Percentiles rank a stretch among this genome's conserved stretches.
Conservation (phyloP, 2,113 vertebrate species). For the Muscicapa adusta region DNA sequence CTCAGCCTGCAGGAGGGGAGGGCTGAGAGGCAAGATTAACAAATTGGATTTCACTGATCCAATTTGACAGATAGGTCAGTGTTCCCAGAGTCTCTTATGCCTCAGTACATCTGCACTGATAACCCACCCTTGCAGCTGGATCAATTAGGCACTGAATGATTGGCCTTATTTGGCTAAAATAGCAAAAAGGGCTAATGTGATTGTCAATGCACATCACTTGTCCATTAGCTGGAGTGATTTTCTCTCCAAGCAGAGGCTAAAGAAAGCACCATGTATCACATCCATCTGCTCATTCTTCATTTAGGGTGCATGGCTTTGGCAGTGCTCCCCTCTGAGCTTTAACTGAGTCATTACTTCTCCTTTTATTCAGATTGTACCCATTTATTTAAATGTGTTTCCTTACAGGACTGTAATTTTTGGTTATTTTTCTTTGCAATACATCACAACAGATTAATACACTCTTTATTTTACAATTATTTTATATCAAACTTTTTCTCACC, state of each 20-base stretch:
- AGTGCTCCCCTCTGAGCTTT: not conserved
- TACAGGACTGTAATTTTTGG: not conserved
- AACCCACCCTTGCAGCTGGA: slow-evolving; percentile 12
- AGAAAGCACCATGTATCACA: not conserved
- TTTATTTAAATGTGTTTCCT: not conserved
- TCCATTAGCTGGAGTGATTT: slow-evolving; percentile 26
- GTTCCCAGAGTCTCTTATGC: slow-evolving; percentile 39
- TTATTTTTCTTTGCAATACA: not conserved
- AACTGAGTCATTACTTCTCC: not conserved
- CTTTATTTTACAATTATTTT: not conserved
- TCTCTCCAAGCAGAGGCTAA: not conserved
- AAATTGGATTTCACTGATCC: slow-evolving; percentile 56
- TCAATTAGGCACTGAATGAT: slow-evolving; percentile 49
- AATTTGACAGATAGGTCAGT: slow-evolving; percentile 54
- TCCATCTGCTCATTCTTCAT: not conserved
- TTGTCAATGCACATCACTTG: slow-evolving; percentile 15
- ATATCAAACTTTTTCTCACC: not conserved
- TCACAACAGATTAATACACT: not conserved
- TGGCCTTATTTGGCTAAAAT: slow-evolving; percentile 24
- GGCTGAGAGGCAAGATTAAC: slow-evolving; percentile 28
- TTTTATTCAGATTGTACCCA: not conserved
- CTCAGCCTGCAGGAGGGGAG: not conserved
- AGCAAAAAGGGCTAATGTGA: slow-evolving; percentile 48
- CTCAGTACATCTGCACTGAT: slow-evolving; percentile 33
- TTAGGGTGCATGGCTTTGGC: not conserved